Evolutionary conservation across 2,888 invertebrate genomes (phyloP).

Genomic region (Rhagophthalmus giganteus): DNA sequence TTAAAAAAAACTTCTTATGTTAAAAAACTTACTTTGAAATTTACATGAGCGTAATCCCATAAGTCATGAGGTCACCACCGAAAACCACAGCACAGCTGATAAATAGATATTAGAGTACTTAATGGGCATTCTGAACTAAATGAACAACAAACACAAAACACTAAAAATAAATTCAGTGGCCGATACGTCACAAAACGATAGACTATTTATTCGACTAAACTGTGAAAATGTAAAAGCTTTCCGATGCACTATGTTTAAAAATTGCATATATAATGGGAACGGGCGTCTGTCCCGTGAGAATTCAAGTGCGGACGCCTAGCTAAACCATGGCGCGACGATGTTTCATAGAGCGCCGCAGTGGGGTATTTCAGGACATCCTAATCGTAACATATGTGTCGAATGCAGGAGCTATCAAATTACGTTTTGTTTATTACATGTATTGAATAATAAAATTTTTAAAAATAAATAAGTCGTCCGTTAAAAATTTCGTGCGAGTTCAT

Average conservation of each 20-base stretch:
- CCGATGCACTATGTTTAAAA: slow-evolving; percentile 8
- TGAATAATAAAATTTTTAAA: too few species aligned
- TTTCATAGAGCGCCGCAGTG: slow-evolving; percentile 16
- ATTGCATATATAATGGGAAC: slow-evolving; percentile 5
- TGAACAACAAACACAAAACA: too few species aligned
- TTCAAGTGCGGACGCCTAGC: slow-evolving; percentile 24
- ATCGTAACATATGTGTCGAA: slow-evolving; percentile 20
- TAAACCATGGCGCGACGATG: slow-evolving; percentile 16
- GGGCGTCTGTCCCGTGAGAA: slow-evolving; percentile 14
- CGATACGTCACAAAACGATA: neutral
- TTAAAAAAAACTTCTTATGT: neutral
- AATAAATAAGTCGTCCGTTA: too few species aligned
- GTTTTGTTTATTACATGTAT: too few species aligned
- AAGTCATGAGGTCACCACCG: slow-evolving; percentile 14
- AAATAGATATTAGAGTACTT: too few species aligned
- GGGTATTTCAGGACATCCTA: slow-evolving; percentile 27
- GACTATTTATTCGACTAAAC: too few species aligned
- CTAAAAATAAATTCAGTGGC: too few species aligned
- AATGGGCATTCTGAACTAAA: too few species aligned
- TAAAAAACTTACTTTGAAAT: slow-evolving; percentile 15
- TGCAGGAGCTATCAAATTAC: slow-evolving; percentile 19
- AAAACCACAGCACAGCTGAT: slow-evolving; percentile 7
- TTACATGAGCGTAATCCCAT: slow-evolving; percentile 15
- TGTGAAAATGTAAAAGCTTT: neutral
- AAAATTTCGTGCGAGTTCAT: too few species aligned